Percentiles rank a stretch among this genome's conserved stretches.
phyloP scores from a whole-genome alignment of 2,113 vertebrate genomes.

The Cinclus cinclus region DNA sequence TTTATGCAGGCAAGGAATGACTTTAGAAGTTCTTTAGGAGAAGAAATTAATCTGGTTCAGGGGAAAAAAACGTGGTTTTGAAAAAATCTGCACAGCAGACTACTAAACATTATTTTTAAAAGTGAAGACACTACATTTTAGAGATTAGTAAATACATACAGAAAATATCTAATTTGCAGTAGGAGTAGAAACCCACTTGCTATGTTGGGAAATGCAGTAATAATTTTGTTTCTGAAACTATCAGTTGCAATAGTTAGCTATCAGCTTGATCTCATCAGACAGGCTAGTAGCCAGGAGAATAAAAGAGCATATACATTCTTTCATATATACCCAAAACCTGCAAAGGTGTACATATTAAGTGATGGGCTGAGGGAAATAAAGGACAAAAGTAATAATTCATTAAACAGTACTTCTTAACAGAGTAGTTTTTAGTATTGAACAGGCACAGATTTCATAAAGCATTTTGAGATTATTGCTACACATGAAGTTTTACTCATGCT shows the following conservation, averaged over 20 bases:
- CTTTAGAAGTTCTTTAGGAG: not conserved
- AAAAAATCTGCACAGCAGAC: not conserved
- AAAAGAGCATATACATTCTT: not conserved
- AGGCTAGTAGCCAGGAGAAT: not conserved
- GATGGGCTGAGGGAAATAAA: not conserved
- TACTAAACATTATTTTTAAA: not conserved
- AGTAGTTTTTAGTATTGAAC: not conserved
- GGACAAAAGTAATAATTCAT: not conserved
- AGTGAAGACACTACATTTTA: not conserved
- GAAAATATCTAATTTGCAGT: not conserved
- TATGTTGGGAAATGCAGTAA: not conserved
- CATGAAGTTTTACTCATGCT: not conserved
- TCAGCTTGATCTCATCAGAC: not conserved
- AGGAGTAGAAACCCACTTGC: not conserved
- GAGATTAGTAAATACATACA: not conserved
- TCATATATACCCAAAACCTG: not conserved
- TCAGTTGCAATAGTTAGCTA: not conserved
- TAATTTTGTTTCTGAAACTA: not conserved
- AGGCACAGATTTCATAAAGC: not conserved
- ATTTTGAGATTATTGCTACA: not conserved
- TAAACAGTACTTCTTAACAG: not conserved
- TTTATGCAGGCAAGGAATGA: not conserved
- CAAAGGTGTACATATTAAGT: not conserved
- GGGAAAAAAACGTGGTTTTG: not conserved
- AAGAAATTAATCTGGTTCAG: not conserved